phyloP scores from a whole-genome alignment of 1,140 invertebrate genomes.

The Formica selysi region DNA sequence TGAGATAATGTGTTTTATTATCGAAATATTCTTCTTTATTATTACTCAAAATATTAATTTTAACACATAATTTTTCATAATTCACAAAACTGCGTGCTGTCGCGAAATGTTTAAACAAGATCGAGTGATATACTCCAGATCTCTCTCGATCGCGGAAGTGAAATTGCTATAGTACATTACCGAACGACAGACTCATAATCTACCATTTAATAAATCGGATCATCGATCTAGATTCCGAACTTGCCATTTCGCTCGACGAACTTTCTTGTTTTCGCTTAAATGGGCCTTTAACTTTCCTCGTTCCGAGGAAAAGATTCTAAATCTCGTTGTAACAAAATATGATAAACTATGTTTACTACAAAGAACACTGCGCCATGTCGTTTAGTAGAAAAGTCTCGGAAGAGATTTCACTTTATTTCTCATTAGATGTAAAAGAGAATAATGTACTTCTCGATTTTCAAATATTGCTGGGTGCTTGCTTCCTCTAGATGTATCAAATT shows the following conservation, averaged over 20 bases:
- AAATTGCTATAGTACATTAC: constrained; percentile 47
- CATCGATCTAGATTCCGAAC: constrained; percentile 59
- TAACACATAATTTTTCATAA: neutral
- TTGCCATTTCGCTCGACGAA: constrained; percentile 51
- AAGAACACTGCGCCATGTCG: constrained; percentile 21
- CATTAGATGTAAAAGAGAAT: constrained; percentile 1
- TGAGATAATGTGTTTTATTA: neutral
- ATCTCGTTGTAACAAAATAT: constrained; percentile 44
- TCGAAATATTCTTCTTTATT: neutral
- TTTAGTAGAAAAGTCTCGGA: constrained; percentile 10
- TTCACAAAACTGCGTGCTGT: neutral
- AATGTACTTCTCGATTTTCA: constrained; percentile 31
- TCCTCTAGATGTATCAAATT: constrained; percentile 6
- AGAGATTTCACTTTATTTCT: constrained; percentile 47
- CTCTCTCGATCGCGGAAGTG: constrained; percentile 43
- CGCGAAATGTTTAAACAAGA: constrained; percentile 31
- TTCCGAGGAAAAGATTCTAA: constrained; percentile 48
- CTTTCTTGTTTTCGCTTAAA: constrained; percentile 54
- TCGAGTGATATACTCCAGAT: constrained; percentile 8
- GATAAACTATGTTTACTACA: constrained; percentile 27
- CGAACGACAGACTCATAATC: constrained; percentile 50
- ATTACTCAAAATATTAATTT: neutral
- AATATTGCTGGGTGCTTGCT: neutral
- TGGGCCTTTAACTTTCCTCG: constrained; percentile 54
- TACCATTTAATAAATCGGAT: constrained; percentile 59